Conservation (phyloP, 2,797 vertebrate genomes). For the Anabacerthia variegaticeps region DNA sequence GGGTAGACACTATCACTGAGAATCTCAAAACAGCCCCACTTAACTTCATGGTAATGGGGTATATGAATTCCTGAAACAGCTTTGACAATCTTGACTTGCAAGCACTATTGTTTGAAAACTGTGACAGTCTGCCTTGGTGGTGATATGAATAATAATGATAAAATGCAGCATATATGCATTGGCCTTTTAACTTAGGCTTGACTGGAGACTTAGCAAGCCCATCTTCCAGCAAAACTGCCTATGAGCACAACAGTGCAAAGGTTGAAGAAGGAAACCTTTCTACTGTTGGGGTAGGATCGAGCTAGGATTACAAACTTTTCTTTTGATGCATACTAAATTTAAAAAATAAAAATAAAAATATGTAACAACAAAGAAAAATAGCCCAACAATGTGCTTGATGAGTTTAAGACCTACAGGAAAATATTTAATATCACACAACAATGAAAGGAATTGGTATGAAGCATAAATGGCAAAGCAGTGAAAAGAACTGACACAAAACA, state of each 20-base stretch:
- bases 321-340: neutral
- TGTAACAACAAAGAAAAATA: neutral
- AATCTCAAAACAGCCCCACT: neutral
- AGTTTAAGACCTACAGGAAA: conserved; percentile 41
- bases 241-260: neutral
- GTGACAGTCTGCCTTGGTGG: conserved; percentile 27
- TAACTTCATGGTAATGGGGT: neutral
- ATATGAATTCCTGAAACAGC: conserved; percentile 6
- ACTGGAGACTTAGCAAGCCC: conserved; percentile 39
- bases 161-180: neutral
- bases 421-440: conserved; percentile 35
- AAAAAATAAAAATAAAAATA: neutral
- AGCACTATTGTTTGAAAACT: conserved; percentile 39
- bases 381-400: neutral
- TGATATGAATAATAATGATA: conserved; percentile 39
- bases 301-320: neutral
- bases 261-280: neutral
- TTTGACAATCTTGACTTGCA: conserved; percentile 30
- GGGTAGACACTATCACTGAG: neutral
- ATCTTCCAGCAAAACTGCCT: conserved; percentile 29
- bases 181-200: conserved; percentile 19
- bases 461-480: conserved; percentile 50
- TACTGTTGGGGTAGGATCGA: neutral
- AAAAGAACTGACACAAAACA: conserved; percentile 68
- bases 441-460: conserved; percentile 40